These are phyloP conservation scores for Silurus lanzhouensis DNA, from an alignment of 2,797 vertebrate species.

Conservation along the genomic window DNA sequence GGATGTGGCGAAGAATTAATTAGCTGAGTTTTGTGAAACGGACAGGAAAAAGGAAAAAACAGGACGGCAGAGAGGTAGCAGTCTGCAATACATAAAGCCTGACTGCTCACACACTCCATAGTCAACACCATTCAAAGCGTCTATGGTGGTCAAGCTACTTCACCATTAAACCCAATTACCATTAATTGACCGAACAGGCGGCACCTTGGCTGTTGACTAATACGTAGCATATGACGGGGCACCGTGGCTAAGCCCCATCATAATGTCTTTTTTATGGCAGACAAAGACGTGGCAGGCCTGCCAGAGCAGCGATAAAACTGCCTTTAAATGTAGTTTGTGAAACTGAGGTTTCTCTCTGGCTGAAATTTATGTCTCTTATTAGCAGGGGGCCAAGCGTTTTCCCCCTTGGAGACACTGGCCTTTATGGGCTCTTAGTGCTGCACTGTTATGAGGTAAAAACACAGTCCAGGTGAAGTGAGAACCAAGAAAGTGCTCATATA, in stretches of 20 bases:
- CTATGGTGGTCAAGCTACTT: slow-evolving; percentile 48
- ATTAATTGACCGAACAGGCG: slow-evolving; percentile 58
- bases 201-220: slow-evolving; percentile 44
- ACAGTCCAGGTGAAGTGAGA: slow-evolving; percentile 11
- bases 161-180: slow-evolving; percentile 58
- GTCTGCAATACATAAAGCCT: slow-evolving; percentile 16
- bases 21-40: slow-evolving; percentile 20
- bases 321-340: slow-evolving; percentile 61
- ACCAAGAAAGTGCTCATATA: slow-evolving; percentile 34
- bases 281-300: slow-evolving; percentile 47
- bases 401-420: slow-evolving; percentile 40
- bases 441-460: slow-evolving; percentile 54
- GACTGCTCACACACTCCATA: slow-evolving; percentile 31
- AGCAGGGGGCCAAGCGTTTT: slow-evolving; percentile 48
- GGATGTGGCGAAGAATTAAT: slow-evolving; percentile 59
- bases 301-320: slow-evolving; percentile 56
- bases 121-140: slow-evolving; percentile 49
- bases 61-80: background rate
- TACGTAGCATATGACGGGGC: slow-evolving; percentile 32
- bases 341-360: slow-evolving; percentile 47
- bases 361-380: slow-evolving; percentile 63
- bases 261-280: slow-evolving; percentile 60
- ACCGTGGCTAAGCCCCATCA: slow-evolving; percentile 55
- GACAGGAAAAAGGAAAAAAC: slow-evolving; percentile 14
- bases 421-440: slow-evolving; percentile 55